Conservation (phyloP, 2,113 vertebrate genomes). For the Mungos mungo region DNA sequence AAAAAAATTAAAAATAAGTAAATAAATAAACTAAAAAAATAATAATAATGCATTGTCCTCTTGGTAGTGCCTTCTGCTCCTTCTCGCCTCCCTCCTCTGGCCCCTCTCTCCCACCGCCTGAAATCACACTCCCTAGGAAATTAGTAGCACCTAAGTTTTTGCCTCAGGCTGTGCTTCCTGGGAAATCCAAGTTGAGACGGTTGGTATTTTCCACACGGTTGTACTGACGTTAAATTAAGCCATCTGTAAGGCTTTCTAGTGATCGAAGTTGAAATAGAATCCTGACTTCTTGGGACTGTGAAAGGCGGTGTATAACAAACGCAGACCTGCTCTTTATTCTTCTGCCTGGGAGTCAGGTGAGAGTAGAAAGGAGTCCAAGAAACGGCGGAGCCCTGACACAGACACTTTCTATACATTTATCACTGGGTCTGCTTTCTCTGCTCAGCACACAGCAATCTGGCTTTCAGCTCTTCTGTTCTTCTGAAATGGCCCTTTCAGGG, state of each 20-base stretch:
- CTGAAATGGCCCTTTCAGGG: neutral
- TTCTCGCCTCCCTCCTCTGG: neutral
- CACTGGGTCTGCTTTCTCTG: neutral
- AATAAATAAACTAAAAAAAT: no score
- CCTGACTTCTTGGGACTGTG: neutral
- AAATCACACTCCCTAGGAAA: neutral
- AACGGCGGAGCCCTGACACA: neutral
- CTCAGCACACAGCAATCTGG: neutral
- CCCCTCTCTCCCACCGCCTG: neutral
- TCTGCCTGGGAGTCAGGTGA: neutral
- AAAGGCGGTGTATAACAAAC: neutral
- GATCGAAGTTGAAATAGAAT: neutral
- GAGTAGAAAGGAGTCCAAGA: neutral
- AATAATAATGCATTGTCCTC: neutral
- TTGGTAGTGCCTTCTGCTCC: rapidly evolving
- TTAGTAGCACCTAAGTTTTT: neutral
- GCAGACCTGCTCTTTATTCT: neutral
- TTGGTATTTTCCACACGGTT: slow-evolving; percentile 12
- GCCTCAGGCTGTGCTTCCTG: neutral
- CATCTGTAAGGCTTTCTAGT: neutral
- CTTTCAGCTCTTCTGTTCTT: neutral
- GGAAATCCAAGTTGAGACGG: neutral
- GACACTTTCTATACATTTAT: neutral
- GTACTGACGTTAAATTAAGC: neutral
- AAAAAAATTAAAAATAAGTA: no score